Evolutionary conservation across 2,113 vertebrate species (phyloP).

Genomic region (Notiomystis cincta): DNA sequence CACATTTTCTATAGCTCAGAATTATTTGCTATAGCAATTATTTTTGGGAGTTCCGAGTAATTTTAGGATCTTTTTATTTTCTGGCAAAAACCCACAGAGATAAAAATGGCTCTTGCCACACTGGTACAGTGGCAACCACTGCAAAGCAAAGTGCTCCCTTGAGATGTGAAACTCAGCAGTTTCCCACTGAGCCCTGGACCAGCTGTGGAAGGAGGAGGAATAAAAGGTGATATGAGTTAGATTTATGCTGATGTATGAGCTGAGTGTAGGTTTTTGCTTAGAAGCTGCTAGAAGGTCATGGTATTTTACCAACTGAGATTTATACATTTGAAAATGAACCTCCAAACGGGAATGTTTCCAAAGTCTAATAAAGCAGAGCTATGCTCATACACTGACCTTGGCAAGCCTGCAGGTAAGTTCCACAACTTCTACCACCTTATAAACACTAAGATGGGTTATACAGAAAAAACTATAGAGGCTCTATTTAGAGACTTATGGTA

Average conservation of each 20-base stretch:
- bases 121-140: conserved; percentile 12
- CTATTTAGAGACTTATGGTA: conserved; percentile 75
- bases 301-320: conserved; percentile 71
- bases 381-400: conserved; percentile 75
- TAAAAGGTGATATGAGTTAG: conserved; percentile 53
- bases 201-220: conserved; percentile 19
- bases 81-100: neutral
- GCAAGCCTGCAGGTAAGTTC: conserved; percentile 74
- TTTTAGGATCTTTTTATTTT: neutral
- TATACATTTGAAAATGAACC: conserved; percentile 74
- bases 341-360: conserved; percentile 75
- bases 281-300: conserved; percentile 69
- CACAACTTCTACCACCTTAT: conserved; percentile 79
- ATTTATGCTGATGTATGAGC: conserved; percentile 70
- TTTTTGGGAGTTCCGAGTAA: neutral
- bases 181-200: conserved; percentile 36
- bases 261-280: conserved; percentile 57
- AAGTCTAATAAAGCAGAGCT: conserved; percentile 76
- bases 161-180: conserved; percentile 18
- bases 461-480: conserved; percentile 74
- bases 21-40: conserved; percentile 9
- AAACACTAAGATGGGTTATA: conserved; percentile 80
- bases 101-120: conserved; percentile 1
- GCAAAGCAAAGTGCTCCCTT: conserved; percentile 9
- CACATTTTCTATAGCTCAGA: neutral